Evolutionary conservation across 2,888 invertebrate species (phyloP).

Genomic region (Eilema depressum): DNA sequence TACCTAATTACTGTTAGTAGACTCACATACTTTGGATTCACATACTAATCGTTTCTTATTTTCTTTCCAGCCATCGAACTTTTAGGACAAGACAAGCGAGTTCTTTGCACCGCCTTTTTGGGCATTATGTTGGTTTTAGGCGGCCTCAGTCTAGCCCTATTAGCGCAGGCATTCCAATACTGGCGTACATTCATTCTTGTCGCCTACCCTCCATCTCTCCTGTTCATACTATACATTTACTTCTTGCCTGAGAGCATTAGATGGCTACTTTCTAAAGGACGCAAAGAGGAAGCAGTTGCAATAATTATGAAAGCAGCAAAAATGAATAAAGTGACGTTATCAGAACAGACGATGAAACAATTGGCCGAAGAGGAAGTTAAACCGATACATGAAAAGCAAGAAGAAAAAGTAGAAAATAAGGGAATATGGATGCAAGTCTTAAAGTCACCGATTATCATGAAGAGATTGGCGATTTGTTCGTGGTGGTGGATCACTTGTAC

Average conservation of each 20-base stretch:
- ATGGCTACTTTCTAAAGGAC: constrained; percentile 91
- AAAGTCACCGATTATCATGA: constrained; percentile 77
- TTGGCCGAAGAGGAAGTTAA: constrained; percentile 73
- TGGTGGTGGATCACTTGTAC: constrained; percentile 93
- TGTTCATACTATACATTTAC: constrained; percentile 90
- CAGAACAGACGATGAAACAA: constrained; percentile 78
- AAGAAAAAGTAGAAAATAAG: constrained; percentile 48
- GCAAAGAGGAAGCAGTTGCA: constrained; percentile 88
- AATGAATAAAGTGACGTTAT: constrained; percentile 86
- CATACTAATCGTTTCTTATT: constrained; percentile 1
- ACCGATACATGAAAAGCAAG: constrained; percentile 61
- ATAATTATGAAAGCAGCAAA: constrained; percentile 89
- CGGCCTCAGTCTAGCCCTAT: constrained; percentile 89
- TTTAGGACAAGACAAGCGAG: constrained; percentile 78
- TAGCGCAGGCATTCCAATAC: constrained; percentile 90
- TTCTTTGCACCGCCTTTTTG: constrained; percentile 77
- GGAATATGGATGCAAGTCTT: constrained; percentile 76
- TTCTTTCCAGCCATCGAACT: constrained; percentile 76
- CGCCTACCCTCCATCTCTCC: constrained; percentile 90
- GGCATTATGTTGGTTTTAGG: constrained; percentile 88
- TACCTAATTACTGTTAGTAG: too few species aligned
- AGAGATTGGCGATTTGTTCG: constrained; percentile 75
- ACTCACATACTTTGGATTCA: not conserved
- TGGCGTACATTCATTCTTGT: constrained; percentile 91
- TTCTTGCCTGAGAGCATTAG: constrained; percentile 92